Evolutionary conservation across 2,888 invertebrate species (phyloP).

Genomic region (Glyphotaelius pellucidus): DNA sequence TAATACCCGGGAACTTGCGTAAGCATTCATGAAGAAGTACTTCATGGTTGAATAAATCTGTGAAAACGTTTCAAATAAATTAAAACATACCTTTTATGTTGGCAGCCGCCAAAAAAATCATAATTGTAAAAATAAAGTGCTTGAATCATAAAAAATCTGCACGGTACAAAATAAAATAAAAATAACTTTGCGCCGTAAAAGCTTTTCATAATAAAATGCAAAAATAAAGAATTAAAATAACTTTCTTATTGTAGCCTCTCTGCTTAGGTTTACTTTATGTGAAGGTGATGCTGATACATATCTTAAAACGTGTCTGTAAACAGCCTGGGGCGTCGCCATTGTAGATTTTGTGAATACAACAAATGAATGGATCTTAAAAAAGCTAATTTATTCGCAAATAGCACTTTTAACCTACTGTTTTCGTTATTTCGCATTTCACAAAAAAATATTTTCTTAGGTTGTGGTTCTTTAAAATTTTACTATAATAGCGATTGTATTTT

Average conservation of each 20-base stretch:
- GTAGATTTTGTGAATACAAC: too few species aligned
- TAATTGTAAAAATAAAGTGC: not conserved
- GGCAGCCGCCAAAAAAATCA: not conserved
- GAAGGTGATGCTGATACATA: not conserved
- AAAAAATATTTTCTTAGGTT: too few species aligned
- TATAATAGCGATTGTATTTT: too few species aligned
- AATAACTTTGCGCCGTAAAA: not conserved
- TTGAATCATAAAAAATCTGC: not conserved
- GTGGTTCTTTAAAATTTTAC: too few species aligned
- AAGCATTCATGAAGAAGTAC: not conserved
- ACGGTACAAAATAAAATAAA: not conserved
- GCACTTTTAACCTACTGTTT: too few species aligned
- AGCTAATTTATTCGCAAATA: too few species aligned
- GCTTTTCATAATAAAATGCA: not conserved
- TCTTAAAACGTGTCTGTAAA: too few species aligned
- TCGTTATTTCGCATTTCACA: too few species aligned
- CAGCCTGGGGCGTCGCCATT: too few species aligned
- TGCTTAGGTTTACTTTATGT: not conserved
- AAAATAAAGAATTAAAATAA: not conserved
- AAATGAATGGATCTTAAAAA: too few species aligned
- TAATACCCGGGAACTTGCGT: not conserved
- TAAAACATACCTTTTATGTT: not conserved
- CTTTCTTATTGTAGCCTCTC: not conserved
- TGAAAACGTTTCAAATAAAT: not conserved
- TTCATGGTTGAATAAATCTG: not conserved